These are phyloP conservation scores for Andrena chrysosceles DNA, from an alignment of 2,888 invertebrate genomes.

Conservation along the genomic window DNA sequence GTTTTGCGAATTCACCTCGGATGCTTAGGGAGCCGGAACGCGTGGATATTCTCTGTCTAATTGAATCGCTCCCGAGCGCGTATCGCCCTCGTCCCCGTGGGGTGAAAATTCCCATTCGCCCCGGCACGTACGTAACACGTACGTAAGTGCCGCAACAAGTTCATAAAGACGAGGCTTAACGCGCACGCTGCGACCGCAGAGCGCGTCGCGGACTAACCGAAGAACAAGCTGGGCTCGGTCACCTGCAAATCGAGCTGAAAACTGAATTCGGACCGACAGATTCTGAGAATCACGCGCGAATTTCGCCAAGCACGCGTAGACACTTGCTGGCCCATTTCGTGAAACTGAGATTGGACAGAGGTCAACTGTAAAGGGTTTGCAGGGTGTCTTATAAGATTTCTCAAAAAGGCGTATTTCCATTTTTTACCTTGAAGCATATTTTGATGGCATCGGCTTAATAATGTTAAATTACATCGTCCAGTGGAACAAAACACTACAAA, in stretches of 20 bases:
- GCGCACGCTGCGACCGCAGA: constrained; percentile 23
- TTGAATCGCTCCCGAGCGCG: constrained; percentile 51
- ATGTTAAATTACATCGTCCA: too few species aligned
- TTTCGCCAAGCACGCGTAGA: too few species aligned
- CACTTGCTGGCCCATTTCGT: too few species aligned
- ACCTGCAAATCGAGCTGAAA: not conserved
- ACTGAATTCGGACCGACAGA: not conserved
- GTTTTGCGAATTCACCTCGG: constrained; percentile 15
- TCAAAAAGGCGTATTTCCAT: too few species aligned
- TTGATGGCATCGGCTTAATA: too few species aligned
- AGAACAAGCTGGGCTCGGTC: not conserved
- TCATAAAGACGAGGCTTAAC: constrained; percentile 44
- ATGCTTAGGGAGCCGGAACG: constrained; percentile 23
- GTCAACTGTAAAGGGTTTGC: too few species aligned
- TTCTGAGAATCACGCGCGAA: not conserved
- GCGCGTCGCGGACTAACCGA: constrained; percentile 8
- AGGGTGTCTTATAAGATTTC: too few species aligned
- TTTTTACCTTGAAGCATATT: too few species aligned
- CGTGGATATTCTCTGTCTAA: constrained; percentile 48
- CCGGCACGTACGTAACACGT: constrained; percentile 35
- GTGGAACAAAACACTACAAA: too few species aligned
- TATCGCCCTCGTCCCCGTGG: constrained; percentile 26
- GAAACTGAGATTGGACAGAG: too few species aligned
- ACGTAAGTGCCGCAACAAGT: constrained; percentile 60
- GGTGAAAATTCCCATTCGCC: constrained; percentile 38